phyloP scores from a whole-genome alignment of 2,888 invertebrate genomes.

The Cryptocheilus praepositus region DNA sequence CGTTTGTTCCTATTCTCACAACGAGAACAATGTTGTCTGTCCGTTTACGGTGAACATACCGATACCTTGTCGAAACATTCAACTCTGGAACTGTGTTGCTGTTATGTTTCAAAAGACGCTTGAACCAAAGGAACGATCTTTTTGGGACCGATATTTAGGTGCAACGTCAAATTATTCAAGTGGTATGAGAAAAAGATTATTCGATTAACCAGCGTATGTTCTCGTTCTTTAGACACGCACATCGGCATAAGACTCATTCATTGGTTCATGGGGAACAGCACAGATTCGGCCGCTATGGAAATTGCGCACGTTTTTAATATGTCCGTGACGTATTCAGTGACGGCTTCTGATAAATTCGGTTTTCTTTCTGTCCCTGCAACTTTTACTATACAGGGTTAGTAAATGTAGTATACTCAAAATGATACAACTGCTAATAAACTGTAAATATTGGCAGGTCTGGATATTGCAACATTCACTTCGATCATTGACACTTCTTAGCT shows the following conservation, averaged over 20 bases:
- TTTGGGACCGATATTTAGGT: constrained; percentile 67
- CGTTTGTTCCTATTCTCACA: constrained; percentile 39
- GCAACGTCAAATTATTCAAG: constrained; percentile 9
- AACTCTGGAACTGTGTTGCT: constrained; percentile 59
- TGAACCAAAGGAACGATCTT: constrained; percentile 54
- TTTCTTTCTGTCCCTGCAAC: constrained; percentile 23
- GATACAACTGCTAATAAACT: neutral
- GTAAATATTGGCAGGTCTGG: neutral
- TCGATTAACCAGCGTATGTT: neutral
- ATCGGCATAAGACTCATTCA: constrained; percentile 64
- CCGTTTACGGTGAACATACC: constrained; percentile 45
- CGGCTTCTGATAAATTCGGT: constrained; percentile 41
- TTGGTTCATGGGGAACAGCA: constrained; percentile 59
- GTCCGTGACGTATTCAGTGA: constrained; percentile 56
- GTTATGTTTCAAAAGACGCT: constrained; percentile 63
- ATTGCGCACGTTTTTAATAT: constrained; percentile 59
- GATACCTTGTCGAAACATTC: constrained; percentile 54
- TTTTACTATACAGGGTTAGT: constrained; percentile 31
- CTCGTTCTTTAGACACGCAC: constrained; percentile 55
- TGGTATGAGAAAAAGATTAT: too few species aligned
- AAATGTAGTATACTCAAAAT: neutral
- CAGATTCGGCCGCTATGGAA: constrained; percentile 54
- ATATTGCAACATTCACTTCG: too few species aligned
- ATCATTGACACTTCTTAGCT: too few species aligned
- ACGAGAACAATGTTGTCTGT: constrained; percentile 37